These are phyloP conservation scores for Gambelia wislizenii DNA, from an alignment of 2,797 vertebrate genomes.

Conservation along the genomic window DNA sequence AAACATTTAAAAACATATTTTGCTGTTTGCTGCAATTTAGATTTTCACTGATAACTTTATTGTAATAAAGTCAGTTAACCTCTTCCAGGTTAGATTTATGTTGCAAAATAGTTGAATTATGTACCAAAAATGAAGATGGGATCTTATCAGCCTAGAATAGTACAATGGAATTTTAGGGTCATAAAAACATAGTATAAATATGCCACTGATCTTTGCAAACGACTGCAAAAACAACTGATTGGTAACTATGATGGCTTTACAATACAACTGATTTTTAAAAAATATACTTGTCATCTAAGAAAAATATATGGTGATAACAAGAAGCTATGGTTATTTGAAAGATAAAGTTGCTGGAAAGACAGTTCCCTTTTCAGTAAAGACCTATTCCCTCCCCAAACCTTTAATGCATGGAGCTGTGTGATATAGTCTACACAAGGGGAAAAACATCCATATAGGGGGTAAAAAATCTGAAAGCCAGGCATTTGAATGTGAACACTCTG, in stretches of 20 bases:
- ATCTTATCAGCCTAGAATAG: slow-evolving; percentile 31
- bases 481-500: too few species aligned
- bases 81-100: slow-evolving; percentile 48
- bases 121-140: slow-evolving; percentile 4
- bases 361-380: background rate
- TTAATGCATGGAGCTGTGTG: background rate
- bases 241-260: background rate
- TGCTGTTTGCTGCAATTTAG: slow-evolving; percentile 39
- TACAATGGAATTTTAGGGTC: slow-evolving; percentile 30
- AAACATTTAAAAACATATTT: slow-evolving; percentile 33
- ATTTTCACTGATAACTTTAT: slow-evolving; percentile 56
- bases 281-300: background rate
- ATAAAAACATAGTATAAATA: slow-evolving; percentile 10
- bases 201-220: background rate
- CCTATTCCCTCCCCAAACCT: background rate
- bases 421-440: too few species aligned
- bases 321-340: background rate
- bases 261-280: background rate
- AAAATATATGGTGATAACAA: background rate
- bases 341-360: background rate
- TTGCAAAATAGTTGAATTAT: slow-evolving; percentile 48
- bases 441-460: too few species aligned
- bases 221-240: slow-evolving; percentile 4
- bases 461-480: too few species aligned
- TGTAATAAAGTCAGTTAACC: slow-evolving; percentile 54